phyloP scores from a whole-genome alignment of 1,140 invertebrate species.

The Procambarus clarkii region DNA sequence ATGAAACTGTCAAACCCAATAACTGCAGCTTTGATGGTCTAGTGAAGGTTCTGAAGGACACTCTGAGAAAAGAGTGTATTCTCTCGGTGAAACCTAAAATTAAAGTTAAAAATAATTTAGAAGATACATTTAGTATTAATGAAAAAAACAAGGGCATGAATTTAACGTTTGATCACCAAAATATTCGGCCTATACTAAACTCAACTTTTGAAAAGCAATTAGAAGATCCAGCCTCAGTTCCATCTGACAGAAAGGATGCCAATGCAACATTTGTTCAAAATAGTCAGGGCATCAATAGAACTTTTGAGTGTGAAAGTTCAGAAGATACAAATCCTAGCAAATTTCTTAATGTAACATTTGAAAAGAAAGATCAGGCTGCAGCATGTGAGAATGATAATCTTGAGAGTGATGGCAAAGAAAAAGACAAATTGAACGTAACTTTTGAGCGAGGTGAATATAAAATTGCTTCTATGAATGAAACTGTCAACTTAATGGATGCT shows the following conservation, averaged over 20 bases:
- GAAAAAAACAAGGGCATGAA: not conserved
- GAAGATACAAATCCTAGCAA: not conserved
- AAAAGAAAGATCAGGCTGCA: not conserved
- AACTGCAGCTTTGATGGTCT: not conserved
- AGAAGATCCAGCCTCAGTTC: not conserved
- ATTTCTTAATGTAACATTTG: slow-evolving; percentile 30
- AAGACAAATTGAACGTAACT: slow-evolving; percentile 36
- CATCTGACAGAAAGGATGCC: not conserved
- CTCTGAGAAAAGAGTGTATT: not conserved
- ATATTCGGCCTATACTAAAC: slow-evolving; percentile 1
- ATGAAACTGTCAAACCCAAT: not conserved
- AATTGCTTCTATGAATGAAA: slow-evolving; percentile 42
- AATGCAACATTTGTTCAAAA: not conserved
- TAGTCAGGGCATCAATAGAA: not conserved
- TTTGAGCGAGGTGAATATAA: slow-evolving; percentile 52
- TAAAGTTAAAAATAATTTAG: not conserved
- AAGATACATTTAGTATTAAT: not conserved
- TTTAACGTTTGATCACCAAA: not conserved
- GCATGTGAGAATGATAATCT: not conserved
- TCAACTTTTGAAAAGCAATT: slow-evolving; percentile 23
- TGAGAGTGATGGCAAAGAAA: not conserved
- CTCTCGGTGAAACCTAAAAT: not conserved
- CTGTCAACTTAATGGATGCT: slow-evolving; percentile 51
- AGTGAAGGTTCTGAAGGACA: not conserved
- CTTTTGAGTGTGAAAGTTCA: slow-evolving; percentile 11